Percentiles rank a stretch among this genome's conserved stretches.
phyloP scores from a whole-genome alignment of 2,113 vertebrate species.

The Hippopotamus amphibius region DNA sequence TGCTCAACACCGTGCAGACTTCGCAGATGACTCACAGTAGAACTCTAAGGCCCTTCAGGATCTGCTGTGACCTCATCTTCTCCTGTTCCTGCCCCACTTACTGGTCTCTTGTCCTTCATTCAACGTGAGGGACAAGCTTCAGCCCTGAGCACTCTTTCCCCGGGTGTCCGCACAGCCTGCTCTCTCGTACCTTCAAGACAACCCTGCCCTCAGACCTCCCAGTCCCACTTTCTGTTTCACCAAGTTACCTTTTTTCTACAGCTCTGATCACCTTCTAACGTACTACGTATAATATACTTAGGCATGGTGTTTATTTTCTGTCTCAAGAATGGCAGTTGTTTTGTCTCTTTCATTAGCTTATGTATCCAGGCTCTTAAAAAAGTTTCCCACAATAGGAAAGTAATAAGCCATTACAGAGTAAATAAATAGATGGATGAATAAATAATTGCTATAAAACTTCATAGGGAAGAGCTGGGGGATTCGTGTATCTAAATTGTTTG shows the following conservation, averaged over 20 bases:
- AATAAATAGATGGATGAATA: neutral
- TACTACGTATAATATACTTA: neutral
- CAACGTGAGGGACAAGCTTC: accelerated
- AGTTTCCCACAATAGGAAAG: neutral
- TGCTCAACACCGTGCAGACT: neutral
- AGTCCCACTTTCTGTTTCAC: neutral
- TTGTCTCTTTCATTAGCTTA: neutral
- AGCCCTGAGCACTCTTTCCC: neutral
- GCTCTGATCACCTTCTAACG: neutral
- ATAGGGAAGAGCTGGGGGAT: neutral
- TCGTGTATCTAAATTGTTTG: neutral
- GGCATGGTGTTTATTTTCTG: neutral
- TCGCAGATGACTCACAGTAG: neutral
- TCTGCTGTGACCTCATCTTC: neutral
- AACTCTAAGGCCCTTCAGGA: too few relatives aligned
- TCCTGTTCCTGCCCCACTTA: neutral
- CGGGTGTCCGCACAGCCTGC: neutral
- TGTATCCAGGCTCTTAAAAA: neutral
- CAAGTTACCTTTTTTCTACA: neutral
- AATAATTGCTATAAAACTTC: neutral
- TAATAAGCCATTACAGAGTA: neutral
- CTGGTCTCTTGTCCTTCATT: neutral
- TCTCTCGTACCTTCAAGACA: neutral
- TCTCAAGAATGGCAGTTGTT: neutral
- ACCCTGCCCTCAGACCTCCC: too few relatives aligned